Base-by-base conservation (phyloP, 2,888 invertebrate species). In the Cinara cedri region DNA sequence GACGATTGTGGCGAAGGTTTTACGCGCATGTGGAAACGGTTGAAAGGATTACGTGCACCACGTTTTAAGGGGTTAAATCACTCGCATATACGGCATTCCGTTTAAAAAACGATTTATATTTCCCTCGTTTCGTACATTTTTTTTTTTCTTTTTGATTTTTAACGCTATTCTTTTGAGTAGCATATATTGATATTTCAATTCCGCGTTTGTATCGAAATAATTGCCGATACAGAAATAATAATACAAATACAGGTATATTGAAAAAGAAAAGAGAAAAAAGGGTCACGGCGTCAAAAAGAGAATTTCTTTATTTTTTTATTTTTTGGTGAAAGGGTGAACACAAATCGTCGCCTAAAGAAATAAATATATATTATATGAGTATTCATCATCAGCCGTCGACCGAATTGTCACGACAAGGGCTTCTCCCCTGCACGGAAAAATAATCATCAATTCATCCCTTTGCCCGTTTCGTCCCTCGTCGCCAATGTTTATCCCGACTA, bases 21-120 rank as follows among this genome's bases (percentile, higher is more conserved):
- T 62, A 78, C 78, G 78, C 70, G 19, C 68, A 60, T 78, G 68
- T 78, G 70, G 78, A 78, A 78, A 78, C 78, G 78, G 70, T 78
- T 78, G 42, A 78, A 60, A 68, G 78, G 78, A 78, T 78, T 78
- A 78, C 60, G 34, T 6, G 34, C 6, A 6, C 34, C 49, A 24
- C 54, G 51, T 78, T 68, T 70, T 60, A 78, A 78, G 78, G 68
- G 78, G 78, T 78, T 78, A 68, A 70, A 51, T 70, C 68, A 21
- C 55, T 34, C 6, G 34, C 34, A 6, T 34, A 34, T 34, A 34
- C 49, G 66, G 66, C 24, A 62, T 75, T 65, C 54, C 68, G 51
- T 70, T 76, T 78, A 70, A 78, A 76, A 78, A 70, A 34, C 70
- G 34, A 78, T 78, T 4, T 34, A 60, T 70, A 62, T 78, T 78